These are phyloP conservation scores for Phocoena sinus DNA, from an alignment of 2,113 vertebrate genomes.

Conservation along the genomic window DNA sequence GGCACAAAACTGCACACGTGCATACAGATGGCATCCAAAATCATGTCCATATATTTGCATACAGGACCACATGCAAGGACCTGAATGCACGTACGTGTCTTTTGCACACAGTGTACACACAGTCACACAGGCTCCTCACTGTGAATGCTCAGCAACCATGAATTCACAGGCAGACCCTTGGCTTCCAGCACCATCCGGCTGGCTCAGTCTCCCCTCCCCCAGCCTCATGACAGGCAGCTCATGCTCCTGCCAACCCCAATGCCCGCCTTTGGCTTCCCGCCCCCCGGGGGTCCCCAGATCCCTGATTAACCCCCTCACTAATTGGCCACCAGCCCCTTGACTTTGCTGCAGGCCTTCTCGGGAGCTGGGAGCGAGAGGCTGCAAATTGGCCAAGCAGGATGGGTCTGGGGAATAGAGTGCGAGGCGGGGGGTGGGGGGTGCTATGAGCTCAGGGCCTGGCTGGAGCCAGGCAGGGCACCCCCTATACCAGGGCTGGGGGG, in stretches of 20 bases:
- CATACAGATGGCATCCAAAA: neutral
- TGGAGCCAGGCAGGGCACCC: neutral
- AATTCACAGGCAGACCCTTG: neutral
- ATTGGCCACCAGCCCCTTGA: slow-evolving; percentile 73
- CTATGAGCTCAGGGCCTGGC: neutral
- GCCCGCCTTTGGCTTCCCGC: slow-evolving; percentile 38
- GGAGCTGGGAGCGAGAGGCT: slow-evolving; percentile 63
- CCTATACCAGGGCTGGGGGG: neutral
- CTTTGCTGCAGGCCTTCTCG: slow-evolving; percentile 71
- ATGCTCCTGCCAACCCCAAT: slow-evolving; percentile 20
- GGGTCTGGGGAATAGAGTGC: slow-evolving; percentile 56
- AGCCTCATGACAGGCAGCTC: slow-evolving; percentile 41
- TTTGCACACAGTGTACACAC: neutral
- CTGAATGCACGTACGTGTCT: neutral
- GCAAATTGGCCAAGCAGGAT: slow-evolving; percentile 65
- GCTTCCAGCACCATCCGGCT: neutral
- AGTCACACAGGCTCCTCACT: neutral
- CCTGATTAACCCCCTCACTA: slow-evolving; percentile 71
- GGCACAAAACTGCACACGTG: neutral
- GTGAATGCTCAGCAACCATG: neutral
- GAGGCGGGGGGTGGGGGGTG: neutral
- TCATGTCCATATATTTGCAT: neutral
- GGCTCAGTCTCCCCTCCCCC: neutral
- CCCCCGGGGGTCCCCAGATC: slow-evolving; percentile 50
- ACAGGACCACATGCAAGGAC: neutral